Conservation (phyloP, 92 coral and sea anemone species). For the Micromussa lordhowensis region DNA sequence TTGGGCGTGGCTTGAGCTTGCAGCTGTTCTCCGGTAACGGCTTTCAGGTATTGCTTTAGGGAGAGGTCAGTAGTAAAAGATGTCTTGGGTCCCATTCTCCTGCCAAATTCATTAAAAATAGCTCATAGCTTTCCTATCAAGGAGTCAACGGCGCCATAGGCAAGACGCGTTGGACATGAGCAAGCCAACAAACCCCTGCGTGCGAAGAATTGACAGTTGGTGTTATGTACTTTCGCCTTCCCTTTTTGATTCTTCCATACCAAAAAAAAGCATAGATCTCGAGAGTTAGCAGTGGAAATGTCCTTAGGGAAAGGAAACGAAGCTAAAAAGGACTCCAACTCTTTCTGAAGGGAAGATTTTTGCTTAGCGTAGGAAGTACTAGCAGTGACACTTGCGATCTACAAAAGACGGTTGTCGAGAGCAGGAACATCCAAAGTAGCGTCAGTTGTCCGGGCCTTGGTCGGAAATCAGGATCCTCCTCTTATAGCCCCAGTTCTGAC, state of each 20-base stretch:
- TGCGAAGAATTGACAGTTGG: conserved; percentile 4
- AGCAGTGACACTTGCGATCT: background rate
- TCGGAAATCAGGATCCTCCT: background rate
- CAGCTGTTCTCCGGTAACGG: conserved; percentile 12
- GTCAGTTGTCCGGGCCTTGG: background rate
- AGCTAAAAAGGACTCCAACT: conserved; percentile 18
- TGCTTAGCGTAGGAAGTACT: background rate
- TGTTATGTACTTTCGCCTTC: conserved; percentile 25
- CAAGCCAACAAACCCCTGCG: background rate
- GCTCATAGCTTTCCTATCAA: conserved; percentile 18
- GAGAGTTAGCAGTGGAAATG: conserved; percentile 1
- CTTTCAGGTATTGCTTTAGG: conserved; percentile 12
- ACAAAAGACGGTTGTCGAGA: conserved; percentile 1
- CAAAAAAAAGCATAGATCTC: conserved; percentile 21
- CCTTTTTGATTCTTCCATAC: conserved; percentile 44
- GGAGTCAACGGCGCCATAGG: conserved; percentile 31
- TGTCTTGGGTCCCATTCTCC: conserved; percentile 9
- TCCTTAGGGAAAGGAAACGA: conserved; percentile 16
- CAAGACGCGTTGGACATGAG: conserved; percentile 32
- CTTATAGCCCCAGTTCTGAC: conserved; percentile 47
- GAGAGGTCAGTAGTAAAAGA: conserved; percentile 2
- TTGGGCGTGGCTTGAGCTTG: background rate
- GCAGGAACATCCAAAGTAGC: background rate
- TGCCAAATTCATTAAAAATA: conserved; percentile 13
- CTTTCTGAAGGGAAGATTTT: conserved; percentile 20